Conservation (phyloP, 2,797 vertebrate species). For the Leuciscus waleckii region DNA sequence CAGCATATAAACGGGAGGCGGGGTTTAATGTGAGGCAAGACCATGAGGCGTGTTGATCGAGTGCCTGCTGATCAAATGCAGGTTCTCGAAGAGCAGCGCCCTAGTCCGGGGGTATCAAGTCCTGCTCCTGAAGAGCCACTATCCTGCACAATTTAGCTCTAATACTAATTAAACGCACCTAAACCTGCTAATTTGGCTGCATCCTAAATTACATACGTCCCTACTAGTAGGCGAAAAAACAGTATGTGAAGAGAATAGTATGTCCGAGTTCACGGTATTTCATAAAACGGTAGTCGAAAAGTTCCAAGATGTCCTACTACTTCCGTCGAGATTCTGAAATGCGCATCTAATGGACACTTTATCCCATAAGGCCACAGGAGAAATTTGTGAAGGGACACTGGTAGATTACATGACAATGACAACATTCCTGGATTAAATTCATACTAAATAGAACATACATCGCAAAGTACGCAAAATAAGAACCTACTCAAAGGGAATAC, state of each 20-base stretch:
- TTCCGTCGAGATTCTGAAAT: neutral
- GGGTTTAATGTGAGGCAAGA: slow-evolving; percentile 59
- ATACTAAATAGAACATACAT: neutral
- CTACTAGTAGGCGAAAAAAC: neutral
- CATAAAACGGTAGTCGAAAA: neutral
- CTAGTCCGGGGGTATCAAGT: neutral
- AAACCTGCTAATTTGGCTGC: neutral
- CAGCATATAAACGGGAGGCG: slow-evolving; percentile 42
- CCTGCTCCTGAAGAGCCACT: neutral
- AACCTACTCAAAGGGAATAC: neutral
- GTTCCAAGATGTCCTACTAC: too few relatives aligned
- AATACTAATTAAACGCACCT: neutral
- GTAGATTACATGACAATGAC: neutral
- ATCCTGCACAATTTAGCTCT: neutral
- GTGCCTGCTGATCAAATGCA: neutral
- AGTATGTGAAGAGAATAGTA: neutral
- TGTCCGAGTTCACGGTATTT: neutral
- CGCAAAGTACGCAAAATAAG: neutral
- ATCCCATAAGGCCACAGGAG: neutral
- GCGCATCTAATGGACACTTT: neutral
- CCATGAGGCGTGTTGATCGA: slow-evolving; percentile 43
- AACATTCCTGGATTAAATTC: neutral
- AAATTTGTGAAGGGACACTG: neutral
- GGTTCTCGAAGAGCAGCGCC: slow-evolving; percentile 36
- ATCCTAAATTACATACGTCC: neutral